A percentile compares a stretch with the other conserved stretches of the same genome.
phyloP scores from a whole-genome alignment of 92 coral and sea anemone genomes.

The Muricea muricata region DNA sequence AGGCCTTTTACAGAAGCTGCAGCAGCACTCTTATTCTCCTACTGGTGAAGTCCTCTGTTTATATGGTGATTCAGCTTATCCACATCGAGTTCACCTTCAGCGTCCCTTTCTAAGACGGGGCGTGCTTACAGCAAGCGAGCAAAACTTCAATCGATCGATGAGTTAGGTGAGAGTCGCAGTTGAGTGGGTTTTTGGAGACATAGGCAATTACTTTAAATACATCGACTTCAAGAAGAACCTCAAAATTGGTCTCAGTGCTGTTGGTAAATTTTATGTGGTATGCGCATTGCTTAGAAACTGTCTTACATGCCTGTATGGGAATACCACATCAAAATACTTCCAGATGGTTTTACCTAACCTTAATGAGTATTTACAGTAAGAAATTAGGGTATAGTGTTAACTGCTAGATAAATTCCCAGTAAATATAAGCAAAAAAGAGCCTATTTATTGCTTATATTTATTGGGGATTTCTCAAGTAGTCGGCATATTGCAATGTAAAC shows the following conservation, averaged over 20 bases:
- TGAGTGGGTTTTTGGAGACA: slow-evolving; percentile 23
- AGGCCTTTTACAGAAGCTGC: neutral
- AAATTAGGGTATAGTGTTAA: too few species aligned
- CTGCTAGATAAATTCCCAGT: too few species aligned
- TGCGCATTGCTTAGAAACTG: neutral
- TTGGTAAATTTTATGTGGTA: slow-evolving; percentile 7
- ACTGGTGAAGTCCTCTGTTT: neutral
- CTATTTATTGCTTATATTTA: too few species aligned
- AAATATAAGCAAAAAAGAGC: too few species aligned
- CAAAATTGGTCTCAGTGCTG: slow-evolving; percentile 6
- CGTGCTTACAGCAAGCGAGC: neutral
- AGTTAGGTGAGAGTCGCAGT: slow-evolving; percentile 14
- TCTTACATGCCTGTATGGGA: slow-evolving; percentile 13
- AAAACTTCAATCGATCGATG: slow-evolving; percentile 41
- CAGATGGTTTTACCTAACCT: too few species aligned
- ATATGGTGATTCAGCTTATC: slow-evolving; percentile 17
- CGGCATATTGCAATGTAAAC: too few species aligned
- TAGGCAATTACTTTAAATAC: neutral
- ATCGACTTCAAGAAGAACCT: slow-evolving; percentile 10
- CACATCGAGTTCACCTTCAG: neutral
- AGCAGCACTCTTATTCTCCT: neutral
- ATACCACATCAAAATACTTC: too few species aligned
- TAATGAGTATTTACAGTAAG: too few species aligned
- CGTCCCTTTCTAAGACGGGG: neutral
- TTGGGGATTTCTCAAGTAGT: too few species aligned